Evolutionary conservation across 2,113 vertebrate species (phyloP).

Genomic region (Myotis davidii): DNA sequence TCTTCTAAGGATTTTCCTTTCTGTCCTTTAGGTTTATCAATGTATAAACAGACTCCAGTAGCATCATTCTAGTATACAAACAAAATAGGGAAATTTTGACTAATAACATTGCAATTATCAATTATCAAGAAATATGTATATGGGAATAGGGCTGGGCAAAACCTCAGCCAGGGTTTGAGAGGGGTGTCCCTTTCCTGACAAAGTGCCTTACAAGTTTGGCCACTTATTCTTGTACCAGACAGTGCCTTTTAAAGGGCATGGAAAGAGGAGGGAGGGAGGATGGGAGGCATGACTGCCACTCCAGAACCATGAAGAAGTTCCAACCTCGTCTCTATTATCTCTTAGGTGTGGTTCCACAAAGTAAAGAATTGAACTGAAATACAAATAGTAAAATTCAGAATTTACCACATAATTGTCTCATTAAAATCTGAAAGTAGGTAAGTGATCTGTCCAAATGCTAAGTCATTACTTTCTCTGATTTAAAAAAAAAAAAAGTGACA

Average conservation of each 20-base stretch:
- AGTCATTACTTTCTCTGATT: neutral
- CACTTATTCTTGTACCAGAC: neutral
- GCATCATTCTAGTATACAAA: neutral
- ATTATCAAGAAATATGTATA: neutral
- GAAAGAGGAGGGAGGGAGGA: fast-evolving
- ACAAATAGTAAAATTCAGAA: neutral
- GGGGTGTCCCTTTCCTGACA: neutral
- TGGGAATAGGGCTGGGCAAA: neutral
- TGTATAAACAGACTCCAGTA: neutral
- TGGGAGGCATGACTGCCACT: too few species aligned
- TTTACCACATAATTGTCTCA: neutral
- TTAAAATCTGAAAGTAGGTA: neutral
- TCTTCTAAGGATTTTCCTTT: neutral
- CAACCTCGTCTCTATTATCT: neutral
- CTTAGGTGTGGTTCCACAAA: neutral
- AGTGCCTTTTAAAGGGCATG: neutral
- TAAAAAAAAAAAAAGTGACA: neutral
- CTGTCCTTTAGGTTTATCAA: neutral
- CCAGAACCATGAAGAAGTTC: neutral
- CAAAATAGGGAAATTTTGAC: neutral
- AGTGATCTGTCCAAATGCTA: neutral
- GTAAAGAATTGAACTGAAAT: neutral
- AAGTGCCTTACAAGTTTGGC: neutral
- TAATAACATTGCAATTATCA: neutral
- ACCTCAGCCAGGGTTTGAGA: neutral